Percentiles rank a stretch among this genome's conserved stretches.
phyloP scores from a whole-genome alignment of 1,140 invertebrate genomes.

The Metopolophium dirhodum region DNA sequence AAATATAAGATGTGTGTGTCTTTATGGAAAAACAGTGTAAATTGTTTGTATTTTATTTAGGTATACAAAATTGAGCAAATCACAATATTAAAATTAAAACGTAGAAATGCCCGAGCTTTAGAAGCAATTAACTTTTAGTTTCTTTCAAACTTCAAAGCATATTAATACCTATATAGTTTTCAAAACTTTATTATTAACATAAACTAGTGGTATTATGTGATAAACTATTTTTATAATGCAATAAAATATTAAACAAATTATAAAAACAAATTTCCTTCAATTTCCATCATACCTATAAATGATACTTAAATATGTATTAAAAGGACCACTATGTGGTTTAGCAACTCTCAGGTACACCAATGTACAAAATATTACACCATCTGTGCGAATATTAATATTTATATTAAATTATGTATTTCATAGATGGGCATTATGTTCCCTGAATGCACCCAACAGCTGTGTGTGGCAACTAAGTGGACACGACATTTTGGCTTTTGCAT shows the following conservation, averaged over 20 bases:
- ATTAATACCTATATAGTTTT: neutral
- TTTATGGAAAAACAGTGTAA: too few relatives aligned
- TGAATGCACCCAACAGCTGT: slow-evolving; percentile 78
- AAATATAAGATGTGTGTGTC: too few relatives aligned
- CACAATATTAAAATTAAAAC: neutral
- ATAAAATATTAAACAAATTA: neutral
- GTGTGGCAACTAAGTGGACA: slow-evolving; percentile 89
- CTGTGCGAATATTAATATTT: neutral
- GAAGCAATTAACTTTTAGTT: neutral
- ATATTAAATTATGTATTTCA: slow-evolving; percentile 33
- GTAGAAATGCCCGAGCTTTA: too few relatives aligned
- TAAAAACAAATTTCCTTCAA: neutral
- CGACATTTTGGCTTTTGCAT: slow-evolving; percentile 89
- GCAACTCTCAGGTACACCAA: neutral
- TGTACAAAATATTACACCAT: neutral
- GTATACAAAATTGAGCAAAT: neutral
- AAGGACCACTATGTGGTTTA: neutral
- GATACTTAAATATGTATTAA: neutral
- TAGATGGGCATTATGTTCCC: slow-evolving; percentile 92
- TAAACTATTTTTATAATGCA: neutral
- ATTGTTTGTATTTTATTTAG: too few relatives aligned
- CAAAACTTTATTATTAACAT: neutral
- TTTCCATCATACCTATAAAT: neutral
- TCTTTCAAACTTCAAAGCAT: neutral
- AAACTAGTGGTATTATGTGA: neutral